Evolutionary conservation across 2,888 invertebrate genomes (phyloP), one percentile per base, ranked within the genome.

Genomic region (Athetis lepigone): DNA sequence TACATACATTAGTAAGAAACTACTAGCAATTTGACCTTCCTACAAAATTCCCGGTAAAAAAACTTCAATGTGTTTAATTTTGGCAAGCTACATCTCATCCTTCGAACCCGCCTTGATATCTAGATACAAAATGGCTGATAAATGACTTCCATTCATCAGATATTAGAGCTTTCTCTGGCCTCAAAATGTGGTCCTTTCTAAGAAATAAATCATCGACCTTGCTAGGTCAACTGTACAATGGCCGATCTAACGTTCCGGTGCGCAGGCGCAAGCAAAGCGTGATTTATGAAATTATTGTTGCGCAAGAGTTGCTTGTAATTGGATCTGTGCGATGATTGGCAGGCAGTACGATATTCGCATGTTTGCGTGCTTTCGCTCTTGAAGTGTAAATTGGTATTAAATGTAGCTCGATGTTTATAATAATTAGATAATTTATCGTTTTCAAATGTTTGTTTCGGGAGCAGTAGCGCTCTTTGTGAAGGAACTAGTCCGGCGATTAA

Each of bases 201-300:
- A 70, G 56, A 74, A 71, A 79, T 69, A 81, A 80, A 79, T 81
- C 74, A 79, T 55, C 77, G 79, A 78, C 79, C 83, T 85, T 82
- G 81, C 69, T 77, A 79, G 82, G 85, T 82, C 85, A 82, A 71
- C 78, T 73, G 69, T 25, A 66, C 61, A 65, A 55, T 68, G 58
- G 50, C 27, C 40, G 51, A 62, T 62, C 60, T 45, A 67, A 19
- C 63, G 69, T 65, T 80, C 71, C 79, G 67, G 67, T 68, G 77
- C 54, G 64, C 70, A 25, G 43, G 61, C 71, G 60, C 74, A 61
- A 16, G 45, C 62, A 57, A 56, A 54, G 54, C 40, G 57, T 73
- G 61, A 78, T 80, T 73, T 80, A 79, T 71, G 56, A 62, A 79
- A 78, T 66, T 67, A 55, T 50, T 39, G 73, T 76, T 81, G 67